Conservation (phyloP, 1,140 invertebrate genomes). For the Drosophila orosa region DNA sequence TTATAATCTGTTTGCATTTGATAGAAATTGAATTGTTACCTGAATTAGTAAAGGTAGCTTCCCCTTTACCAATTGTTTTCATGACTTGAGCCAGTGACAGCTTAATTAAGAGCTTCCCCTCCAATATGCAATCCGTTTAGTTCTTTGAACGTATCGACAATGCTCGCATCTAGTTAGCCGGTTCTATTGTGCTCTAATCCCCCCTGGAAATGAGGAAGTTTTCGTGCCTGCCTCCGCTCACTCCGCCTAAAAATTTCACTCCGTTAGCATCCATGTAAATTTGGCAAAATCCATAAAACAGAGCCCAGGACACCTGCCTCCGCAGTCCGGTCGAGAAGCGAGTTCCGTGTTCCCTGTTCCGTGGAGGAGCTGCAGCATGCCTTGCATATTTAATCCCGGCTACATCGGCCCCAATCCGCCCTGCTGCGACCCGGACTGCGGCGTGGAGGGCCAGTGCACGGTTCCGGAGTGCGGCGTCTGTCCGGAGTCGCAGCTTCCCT, state of each 20-base stretch:
- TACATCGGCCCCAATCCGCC: constrained; percentile 67
- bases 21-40: no score
- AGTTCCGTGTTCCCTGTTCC: not conserved
- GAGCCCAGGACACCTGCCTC: constrained; percentile 31
- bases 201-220: constrained; percentile 7
- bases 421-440: constrained; percentile 61
- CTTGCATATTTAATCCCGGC: constrained; percentile 65
- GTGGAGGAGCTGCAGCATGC: constrained; percentile 44
- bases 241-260: constrained; percentile 1
- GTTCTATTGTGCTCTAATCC: constrained; percentile 17
- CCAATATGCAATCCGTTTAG: constrained; percentile 6
- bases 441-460: constrained; percentile 24
- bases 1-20: no score
- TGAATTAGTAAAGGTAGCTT: not conserved
- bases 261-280: constrained; percentile 25
- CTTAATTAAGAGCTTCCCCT: constrained; percentile 23
- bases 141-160: constrained; percentile 11
- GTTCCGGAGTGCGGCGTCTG: constrained; percentile 53
- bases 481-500: constrained; percentile 27
- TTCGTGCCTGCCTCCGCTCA: not conserved
- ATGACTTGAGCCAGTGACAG: not conserved
- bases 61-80: not conserved
- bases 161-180: constrained; percentile 45
- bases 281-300: constrained; percentile 34
- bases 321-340: constrained; percentile 6